Conservation (phyloP, 2,888 invertebrate genomes). For the Azorinus chamasolen region DNA sequence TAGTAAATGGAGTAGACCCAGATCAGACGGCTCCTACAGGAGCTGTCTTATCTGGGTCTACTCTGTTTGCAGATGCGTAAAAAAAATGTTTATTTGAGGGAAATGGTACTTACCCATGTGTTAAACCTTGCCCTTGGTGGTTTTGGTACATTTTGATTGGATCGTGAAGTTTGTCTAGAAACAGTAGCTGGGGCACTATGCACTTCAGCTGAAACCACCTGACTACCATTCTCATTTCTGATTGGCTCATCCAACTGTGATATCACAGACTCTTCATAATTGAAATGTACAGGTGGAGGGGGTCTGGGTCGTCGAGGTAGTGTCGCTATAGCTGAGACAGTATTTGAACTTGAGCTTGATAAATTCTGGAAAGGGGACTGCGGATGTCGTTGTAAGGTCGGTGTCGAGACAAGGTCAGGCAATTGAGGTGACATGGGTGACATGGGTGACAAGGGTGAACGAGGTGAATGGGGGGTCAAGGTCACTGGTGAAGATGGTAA, state of each 20-base stretch:
- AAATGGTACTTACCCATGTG: slow-evolving; percentile 58
- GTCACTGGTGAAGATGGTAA: slow-evolving; percentile 79
- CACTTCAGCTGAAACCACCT: slow-evolving; percentile 55
- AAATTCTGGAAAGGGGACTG: slow-evolving; percentile 18
- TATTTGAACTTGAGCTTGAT: slow-evolving; percentile 63
- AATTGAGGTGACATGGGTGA: slow-evolving; percentile 68
- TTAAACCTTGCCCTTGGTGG: slow-evolving; percentile 54
- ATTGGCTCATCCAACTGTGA: slow-evolving; percentile 42
- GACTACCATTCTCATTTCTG: slow-evolving; percentile 30
- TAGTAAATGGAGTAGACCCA: too few relatives aligned
- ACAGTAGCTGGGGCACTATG: slow-evolving; percentile 63
- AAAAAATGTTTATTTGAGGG: too few relatives aligned
- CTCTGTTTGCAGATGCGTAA: too few relatives aligned
- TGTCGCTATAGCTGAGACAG: slow-evolving; percentile 80
- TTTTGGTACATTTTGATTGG: slow-evolving; percentile 42
- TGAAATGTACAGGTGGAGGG: slow-evolving; percentile 47
- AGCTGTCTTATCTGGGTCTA: too few relatives aligned
- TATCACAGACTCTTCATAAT: slow-evolving; percentile 57
- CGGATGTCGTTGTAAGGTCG: slow-evolving; percentile 62
- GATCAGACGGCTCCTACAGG: too few relatives aligned
- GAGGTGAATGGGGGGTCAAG: slow-evolving; percentile 85
- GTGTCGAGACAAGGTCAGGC: slow-evolving; percentile 73
- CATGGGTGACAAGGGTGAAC: slow-evolving; percentile 68
- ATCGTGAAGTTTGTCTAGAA: slow-evolving; percentile 23
- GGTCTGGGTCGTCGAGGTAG: slow-evolving; percentile 75